phyloP scores from a whole-genome alignment of 1,140 invertebrate species.

The Spodoptera frugiperda region DNA sequence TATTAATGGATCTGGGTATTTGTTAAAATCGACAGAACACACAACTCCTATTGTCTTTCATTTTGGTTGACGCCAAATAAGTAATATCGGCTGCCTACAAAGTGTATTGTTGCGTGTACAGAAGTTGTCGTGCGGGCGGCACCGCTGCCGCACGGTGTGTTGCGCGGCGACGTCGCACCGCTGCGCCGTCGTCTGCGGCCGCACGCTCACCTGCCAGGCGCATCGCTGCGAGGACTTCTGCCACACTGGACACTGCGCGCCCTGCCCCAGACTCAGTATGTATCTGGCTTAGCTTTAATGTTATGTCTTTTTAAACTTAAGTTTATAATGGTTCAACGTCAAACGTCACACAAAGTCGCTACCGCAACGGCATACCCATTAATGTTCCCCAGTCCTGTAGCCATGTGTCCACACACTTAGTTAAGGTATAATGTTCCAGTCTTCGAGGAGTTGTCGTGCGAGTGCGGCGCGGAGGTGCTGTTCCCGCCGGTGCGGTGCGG shows the following conservation, averaged over 20 bases:
- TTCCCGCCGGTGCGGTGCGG: constrained; percentile 97
- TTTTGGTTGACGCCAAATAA: too few species aligned
- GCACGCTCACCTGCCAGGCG: constrained; percentile 92
- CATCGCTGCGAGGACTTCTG: constrained; percentile 96
- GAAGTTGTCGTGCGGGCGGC: constrained; percentile 94
- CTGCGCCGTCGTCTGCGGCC: constrained; percentile 94
- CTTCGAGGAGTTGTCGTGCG: constrained; percentile 97
- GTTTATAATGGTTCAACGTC: too few species aligned
- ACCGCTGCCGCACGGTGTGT: constrained; percentile 95
- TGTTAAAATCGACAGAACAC: too few species aligned
- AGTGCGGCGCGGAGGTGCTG: constrained; percentile 94
- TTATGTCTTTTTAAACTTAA: too few species aligned
- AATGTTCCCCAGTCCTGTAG: too few species aligned
- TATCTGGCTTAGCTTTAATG: neutral
- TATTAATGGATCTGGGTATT: too few species aligned
- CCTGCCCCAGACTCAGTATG: constrained; percentile 93
- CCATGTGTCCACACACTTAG: too few species aligned
- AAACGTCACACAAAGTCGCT: too few species aligned
- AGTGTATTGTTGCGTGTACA: constrained; percentile 53
- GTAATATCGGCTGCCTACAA: too few species aligned
- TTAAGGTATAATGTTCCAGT: constrained; percentile 73
- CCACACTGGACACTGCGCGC: constrained; percentile 95
- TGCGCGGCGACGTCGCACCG: constrained; percentile 94
- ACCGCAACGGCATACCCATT: too few species aligned
- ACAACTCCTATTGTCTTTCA: too few species aligned